Conservation (phyloP, 1,140 invertebrate genomes). For the Chrysoperla carnea region DNA sequence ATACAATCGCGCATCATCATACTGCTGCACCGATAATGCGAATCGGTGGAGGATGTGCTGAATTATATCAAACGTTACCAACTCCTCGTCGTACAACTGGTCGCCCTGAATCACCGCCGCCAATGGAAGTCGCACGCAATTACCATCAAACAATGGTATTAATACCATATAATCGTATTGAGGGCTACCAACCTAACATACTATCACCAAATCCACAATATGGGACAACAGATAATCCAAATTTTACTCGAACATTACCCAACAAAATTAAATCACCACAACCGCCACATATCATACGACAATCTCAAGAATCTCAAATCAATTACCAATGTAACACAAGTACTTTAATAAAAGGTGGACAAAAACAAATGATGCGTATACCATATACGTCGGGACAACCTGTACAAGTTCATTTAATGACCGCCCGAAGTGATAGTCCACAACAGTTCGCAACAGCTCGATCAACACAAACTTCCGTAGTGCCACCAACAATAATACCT, state of each 20-base stretch:
- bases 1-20: conserved; percentile 8
- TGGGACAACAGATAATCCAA: conserved; percentile 8
- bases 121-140: conserved; percentile 29
- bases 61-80: conserved; percentile 28
- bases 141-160: conserved; percentile 57
- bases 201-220: conserved; percentile 15
- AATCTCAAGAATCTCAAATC: neutral
- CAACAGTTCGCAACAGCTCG: conserved; percentile 21
- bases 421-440: conserved; percentile 19
- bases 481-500: conserved; percentile 4
- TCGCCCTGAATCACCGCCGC: conserved; percentile 42
- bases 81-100: conserved; percentile 16
- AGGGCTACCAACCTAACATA: conserved; percentile 10
- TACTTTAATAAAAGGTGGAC: conserved; percentile 5
- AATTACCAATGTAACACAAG: neutral
- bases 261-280: conserved; percentile 14
- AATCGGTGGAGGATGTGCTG: conserved; percentile 15
- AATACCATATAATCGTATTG: conserved; percentile 46
- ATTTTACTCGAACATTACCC: conserved; percentile 23
- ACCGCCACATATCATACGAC: neutral
- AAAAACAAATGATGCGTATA: conserved; percentile 15
- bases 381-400: conserved; percentile 18
- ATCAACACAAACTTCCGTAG: conserved; percentile 21
- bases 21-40: conserved; percentile 14
- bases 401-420: conserved; percentile 16